Evolutionary conservation across 2,888 invertebrate genomes (phyloP), one percentile per base, ranked within the genome.

Genomic region (Latheticus oryzae): DNA sequence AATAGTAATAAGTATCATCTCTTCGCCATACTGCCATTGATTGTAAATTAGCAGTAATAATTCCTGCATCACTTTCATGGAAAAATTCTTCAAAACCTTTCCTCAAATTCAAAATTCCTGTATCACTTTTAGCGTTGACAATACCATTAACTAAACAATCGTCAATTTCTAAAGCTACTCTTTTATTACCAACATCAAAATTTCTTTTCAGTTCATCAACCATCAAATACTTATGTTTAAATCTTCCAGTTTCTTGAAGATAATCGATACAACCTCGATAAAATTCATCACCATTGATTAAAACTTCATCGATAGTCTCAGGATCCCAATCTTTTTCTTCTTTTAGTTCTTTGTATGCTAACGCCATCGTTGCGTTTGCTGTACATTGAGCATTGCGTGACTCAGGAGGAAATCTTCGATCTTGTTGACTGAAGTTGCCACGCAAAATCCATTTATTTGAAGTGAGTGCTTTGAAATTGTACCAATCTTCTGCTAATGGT

Each of bases 1-100:
- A 86, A 67, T 83, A 79, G 61, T 83, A 84, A 35, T 78, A 79
- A 1, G 78, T 69, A 0, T 80, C 80, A 0, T 80, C 75, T 0
- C 78, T 74, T 48, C 76, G 79, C 85, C 85, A 87, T 1, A 87
- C 75, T 0, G 83, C 85, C 0, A 82, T 72, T 0, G 87, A 84
- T 0, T 78, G 78, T 0, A 82, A 82, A 2, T 85, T 79, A 0
- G 84, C 81, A 0, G 84, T 86, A 16, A 88, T 71, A 2, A 88
- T 80, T 0, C 83, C 86, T 17, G 30, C 37, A 3, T 47, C 40
- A 24, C 70, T 71, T 0, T 71, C 69, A 3, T 67, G 60, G 59
- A 84, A 81, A 37, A 69, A 70, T 3, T 52, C 28, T 13, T 64
- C 55, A 3, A 70, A 42, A 8, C 63, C 66, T 61, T 57, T 65